phyloP scores from a whole-genome alignment of 1,140 invertebrate species.

The Thrips palmi region DNA sequence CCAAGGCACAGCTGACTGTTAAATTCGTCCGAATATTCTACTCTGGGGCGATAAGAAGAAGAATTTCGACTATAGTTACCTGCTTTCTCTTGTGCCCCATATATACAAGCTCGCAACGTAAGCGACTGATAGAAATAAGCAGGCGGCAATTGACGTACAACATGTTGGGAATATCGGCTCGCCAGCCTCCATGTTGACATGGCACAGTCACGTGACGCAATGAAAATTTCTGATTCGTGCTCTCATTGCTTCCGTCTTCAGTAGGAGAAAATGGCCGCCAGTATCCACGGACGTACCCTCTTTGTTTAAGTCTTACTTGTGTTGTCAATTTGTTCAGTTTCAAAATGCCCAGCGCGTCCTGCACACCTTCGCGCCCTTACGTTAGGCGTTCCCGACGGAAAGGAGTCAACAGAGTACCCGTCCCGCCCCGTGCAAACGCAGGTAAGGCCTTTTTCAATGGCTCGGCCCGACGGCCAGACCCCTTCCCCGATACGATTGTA shows the following conservation, averaged over 20 bases:
- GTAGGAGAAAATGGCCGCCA: slow-evolving; percentile 40
- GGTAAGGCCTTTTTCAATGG: slow-evolving; percentile 29
- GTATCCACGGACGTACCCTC: slow-evolving; percentile 37
- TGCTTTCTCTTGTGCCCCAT: slow-evolving; percentile 52
- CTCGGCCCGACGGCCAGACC: background rate
- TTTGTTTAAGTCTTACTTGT: slow-evolving; percentile 33
- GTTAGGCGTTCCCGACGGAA: slow-evolving; percentile 67
- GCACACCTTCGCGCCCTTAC: slow-evolving; percentile 70
- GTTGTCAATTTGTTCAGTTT: slow-evolving; percentile 2
- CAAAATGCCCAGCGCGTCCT: slow-evolving; percentile 79
- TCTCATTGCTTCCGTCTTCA: slow-evolving; percentile 13
- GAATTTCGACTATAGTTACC: slow-evolving; percentile 28
- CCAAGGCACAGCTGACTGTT: too few species aligned
- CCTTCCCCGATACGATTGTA: background rate
- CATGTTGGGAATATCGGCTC: slow-evolving; percentile 12
- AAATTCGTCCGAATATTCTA: too few species aligned
- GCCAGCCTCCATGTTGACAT: slow-evolving; percentile 24
- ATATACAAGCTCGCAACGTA: slow-evolving; percentile 72
- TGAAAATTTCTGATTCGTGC: slow-evolving; percentile 12
- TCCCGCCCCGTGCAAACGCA: slow-evolving; percentile 55
- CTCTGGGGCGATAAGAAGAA: slow-evolving; percentile 9
- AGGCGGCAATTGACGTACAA: slow-evolving; percentile 24
- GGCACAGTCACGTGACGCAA: slow-evolving; percentile 16
- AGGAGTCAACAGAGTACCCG: slow-evolving; percentile 62
- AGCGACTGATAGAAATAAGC: slow-evolving; percentile 46